Base-by-base conservation (phyloP, 1,140 invertebrate genomes). In the Platyscapa corneri region DNA sequence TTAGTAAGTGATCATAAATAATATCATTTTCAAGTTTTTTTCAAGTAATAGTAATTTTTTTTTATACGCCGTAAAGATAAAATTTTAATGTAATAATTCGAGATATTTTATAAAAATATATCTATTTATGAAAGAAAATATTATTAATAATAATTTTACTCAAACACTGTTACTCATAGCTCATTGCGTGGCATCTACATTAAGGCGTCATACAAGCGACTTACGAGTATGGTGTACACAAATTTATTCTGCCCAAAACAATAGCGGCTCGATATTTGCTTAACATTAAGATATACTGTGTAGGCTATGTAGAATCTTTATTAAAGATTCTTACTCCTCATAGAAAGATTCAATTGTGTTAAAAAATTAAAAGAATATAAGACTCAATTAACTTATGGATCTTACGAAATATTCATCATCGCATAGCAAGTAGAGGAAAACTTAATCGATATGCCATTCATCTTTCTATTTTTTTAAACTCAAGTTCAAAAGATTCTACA, bases 301-400 rank as follows among this genome's bases (percentile, higher is more conserved):
- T 82, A 64, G 30, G 46, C 67, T 60, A 53, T 60, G 39, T 81
- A 86, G 84, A 82, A 89, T 87, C 86, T 86, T 88, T 67, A 84
- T 87, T 67, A 72, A 65, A 87, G 84, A 46, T 3, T 20, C 32
- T 77, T 53, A 3, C 70, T 39, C 39, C 18, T 74, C 42, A 42
- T 27, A 39, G 53, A 76, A 77, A 77, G 67, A 82, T 74, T 72
- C 75, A 77, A 81, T 76, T 60, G 42, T 39, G 32, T 34, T 67
- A 82, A 77, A 76, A 89, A 88, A 87, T 88, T 87, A 89, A 88
- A 83, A 82, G 86, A 64, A 84, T 82, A n/a, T 78, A 60, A 83
- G 46, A 53, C 53, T 83, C 78, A 86, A 88, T 82, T 76, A 30
- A 27, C 8, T 30, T 1, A 46, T 32, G 10, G 32, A n/a, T 30